Evolutionary conservation across 2,113 vertebrate genomes (phyloP).

Genomic region (Speoplatyrhinus poulsoni): DNA sequence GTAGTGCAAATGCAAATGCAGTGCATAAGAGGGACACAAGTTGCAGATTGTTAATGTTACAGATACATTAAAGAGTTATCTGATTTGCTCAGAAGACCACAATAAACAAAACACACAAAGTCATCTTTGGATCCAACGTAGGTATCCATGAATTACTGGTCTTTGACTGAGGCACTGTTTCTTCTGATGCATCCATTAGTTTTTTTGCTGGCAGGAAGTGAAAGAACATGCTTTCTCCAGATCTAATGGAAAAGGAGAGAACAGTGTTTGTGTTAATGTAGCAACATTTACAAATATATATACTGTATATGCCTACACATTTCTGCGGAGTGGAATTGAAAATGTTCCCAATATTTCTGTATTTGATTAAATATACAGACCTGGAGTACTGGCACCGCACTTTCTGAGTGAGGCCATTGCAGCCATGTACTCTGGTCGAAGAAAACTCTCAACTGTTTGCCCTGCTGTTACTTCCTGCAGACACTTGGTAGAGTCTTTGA

Average conservation of each 20-base stretch:
- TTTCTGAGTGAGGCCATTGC: slow-evolving; percentile 55
- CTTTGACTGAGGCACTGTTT: neutral
- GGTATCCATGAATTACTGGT: slow-evolving; percentile 18
- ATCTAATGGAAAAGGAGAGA: slow-evolving; percentile 60
- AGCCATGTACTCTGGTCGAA: slow-evolving; percentile 49
- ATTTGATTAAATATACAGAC: slow-evolving; percentile 52
- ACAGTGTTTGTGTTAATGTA: neutral
- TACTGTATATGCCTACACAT: too few relatives aligned
- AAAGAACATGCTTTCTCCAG: slow-evolving; percentile 81
- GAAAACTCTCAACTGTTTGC: slow-evolving; percentile 50
- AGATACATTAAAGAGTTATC: neutral
- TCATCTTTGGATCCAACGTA: slow-evolving; percentile 15
- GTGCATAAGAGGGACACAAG: neutral
- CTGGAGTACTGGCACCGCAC: slow-evolving; percentile 57
- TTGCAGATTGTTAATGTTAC: neutral
- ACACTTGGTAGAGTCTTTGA: slow-evolving; percentile 80
- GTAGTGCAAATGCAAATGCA: neutral
- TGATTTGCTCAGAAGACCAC: slow-evolving; percentile 8
- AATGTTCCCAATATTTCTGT: neutral
- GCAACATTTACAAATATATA: too few relatives aligned
- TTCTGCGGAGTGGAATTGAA: neutral
- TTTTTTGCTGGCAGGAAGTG: slow-evolving; percentile 63
- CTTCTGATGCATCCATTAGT: slow-evolving; percentile 28
- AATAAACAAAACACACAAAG: slow-evolving; percentile 21
- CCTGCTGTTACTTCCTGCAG: slow-evolving; percentile 57